A percentile compares a stretch with the other conserved stretches of the same genome.
phyloP scores from a whole-genome alignment of 2,113 vertebrate species.

The Atlantisia rogersi region DNA sequence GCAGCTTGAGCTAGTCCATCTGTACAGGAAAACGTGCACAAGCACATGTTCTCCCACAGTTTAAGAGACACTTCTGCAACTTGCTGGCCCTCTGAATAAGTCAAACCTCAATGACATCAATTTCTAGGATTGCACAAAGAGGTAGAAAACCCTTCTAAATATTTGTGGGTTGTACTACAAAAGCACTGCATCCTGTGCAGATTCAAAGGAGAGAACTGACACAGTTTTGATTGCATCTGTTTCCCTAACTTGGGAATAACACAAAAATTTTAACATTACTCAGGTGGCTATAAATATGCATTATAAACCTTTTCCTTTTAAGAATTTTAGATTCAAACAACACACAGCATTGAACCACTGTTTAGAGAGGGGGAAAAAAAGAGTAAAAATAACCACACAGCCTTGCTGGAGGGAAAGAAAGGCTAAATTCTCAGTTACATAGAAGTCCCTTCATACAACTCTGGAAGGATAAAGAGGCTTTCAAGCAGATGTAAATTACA shows the following conservation, averaged over 20 bases:
- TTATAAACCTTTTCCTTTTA: neutral
- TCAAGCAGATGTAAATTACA: slow-evolving; percentile 58
- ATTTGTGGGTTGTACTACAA: neutral
- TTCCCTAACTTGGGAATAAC: neutral
- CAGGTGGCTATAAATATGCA: neutral
- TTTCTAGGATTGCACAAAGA: neutral
- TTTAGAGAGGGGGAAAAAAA: neutral
- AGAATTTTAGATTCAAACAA: neutral
- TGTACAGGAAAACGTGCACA: neutral
- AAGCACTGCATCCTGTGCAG: neutral
- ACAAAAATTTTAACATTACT: neutral
- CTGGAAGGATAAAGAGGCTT: slow-evolving; percentile 49
- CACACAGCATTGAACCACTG: neutral
- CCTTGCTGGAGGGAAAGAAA: slow-evolving; percentile 2
- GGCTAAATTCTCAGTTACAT: slow-evolving; percentile 29
- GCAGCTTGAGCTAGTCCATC: neutral
- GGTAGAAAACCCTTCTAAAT: neutral
- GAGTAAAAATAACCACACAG: neutral
- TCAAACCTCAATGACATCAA: neutral
- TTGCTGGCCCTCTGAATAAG: neutral
- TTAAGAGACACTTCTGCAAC: neutral
- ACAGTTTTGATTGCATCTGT: neutral
- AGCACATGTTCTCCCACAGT: neutral
- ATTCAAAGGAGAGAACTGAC: neutral
- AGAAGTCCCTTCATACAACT: slow-evolving; percentile 39